phyloP scores from a whole-genome alignment of 2,888 invertebrate genomes.

The Criorhina ranunculi region DNA sequence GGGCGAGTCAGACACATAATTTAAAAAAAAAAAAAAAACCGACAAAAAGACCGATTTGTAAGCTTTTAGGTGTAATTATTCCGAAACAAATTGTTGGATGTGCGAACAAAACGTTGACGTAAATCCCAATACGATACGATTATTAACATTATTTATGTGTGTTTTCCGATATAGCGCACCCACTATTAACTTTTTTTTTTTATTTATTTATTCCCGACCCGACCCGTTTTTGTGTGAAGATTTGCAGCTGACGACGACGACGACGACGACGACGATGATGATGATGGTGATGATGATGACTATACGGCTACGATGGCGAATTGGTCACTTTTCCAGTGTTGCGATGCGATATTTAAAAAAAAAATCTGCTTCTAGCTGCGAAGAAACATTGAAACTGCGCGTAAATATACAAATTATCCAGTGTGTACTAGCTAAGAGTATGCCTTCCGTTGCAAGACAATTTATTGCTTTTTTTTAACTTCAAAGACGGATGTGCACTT shows the following conservation, averaged over 20 bases:
- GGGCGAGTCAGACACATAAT: conserved; percentile 44
- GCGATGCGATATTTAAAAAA: conserved; percentile 35
- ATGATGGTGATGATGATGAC: no score
- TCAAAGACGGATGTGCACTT: conserved; percentile 37
- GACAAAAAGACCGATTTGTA: conserved; percentile 40
- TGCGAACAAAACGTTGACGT: conserved; percentile 40
- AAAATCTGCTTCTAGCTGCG: conserved; percentile 27
- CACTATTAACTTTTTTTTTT: conserved; percentile 41
- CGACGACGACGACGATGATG: conserved; percentile 27
- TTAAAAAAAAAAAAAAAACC: conserved; percentile 21
- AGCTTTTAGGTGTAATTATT: conserved; percentile 42
- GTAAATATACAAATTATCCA: conserved; percentile 49
- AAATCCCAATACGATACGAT: conserved; percentile 56
- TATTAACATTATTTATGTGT: conserved; percentile 65
- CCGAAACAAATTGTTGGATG: conserved; percentile 49
- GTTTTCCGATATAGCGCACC: conserved; percentile 44
- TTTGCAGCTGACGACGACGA: conserved; percentile 60
- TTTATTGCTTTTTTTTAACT: conserved; percentile 57
- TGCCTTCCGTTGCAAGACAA: conserved; percentile 52
- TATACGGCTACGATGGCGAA: neutral
- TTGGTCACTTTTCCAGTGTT: conserved; percentile 38
- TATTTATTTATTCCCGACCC: conserved; percentile 38
- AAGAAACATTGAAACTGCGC: conserved; percentile 54
- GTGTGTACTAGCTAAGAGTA: conserved; percentile 26
- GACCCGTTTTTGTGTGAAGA: conserved; percentile 51